These are phyloP conservation scores for Ectemnius cavifrons DNA, from an alignment of 2,888 invertebrate species.

Conservation along the genomic window DNA sequence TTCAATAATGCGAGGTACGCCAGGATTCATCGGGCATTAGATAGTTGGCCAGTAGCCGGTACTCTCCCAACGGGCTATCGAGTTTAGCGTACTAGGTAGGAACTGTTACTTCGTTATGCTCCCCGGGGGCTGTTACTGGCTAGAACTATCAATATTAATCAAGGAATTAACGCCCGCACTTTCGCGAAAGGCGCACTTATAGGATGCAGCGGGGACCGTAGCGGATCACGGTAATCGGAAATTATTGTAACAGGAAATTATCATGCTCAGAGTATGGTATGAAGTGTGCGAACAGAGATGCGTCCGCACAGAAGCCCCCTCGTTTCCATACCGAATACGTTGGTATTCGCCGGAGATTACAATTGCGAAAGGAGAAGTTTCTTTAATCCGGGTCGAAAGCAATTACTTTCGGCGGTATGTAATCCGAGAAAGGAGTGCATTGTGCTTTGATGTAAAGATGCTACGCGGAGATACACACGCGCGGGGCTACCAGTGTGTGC, in stretches of 20 bases:
- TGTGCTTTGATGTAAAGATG: no score
- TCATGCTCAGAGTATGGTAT: not conserved
- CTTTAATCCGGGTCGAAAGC: no score
- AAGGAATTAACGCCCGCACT: constrained; percentile 39
- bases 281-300: no score
- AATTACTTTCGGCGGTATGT: no score
- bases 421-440: no score
- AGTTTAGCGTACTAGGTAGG: constrained; percentile 1
- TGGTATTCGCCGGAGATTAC: no score
- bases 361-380: no score
- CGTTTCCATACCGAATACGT: no score
- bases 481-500: no score
- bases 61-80: not conserved
- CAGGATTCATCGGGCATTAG: not conserved
- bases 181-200: constrained; percentile 27
- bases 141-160: constrained; percentile 45
- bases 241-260: constrained; percentile 14
- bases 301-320: no score
- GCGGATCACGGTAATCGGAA: constrained; percentile 24
- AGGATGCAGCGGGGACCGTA: constrained; percentile 29
- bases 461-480: no score
- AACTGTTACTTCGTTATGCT: constrained; percentile 14
- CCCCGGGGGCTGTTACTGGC: constrained; percentile 22
- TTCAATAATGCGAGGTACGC: not conserved
- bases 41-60: not conserved